Conservation (phyloP, 2,888 invertebrate species). For the Eurytoma californica region DNA sequence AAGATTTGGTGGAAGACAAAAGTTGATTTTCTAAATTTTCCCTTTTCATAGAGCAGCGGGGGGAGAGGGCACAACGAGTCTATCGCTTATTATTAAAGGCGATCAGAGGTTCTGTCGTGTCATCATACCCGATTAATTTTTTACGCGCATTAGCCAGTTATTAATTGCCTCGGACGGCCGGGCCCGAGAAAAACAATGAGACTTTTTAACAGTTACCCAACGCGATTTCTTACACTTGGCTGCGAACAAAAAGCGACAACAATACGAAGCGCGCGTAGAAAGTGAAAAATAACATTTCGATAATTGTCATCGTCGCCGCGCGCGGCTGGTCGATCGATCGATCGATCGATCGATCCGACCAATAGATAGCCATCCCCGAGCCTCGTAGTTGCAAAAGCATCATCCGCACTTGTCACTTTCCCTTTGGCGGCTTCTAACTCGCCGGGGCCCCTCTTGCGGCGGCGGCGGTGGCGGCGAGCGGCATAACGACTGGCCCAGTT, state of each 20-base stretch:
- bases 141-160: neutral
- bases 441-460: too few relatives aligned
- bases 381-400: constrained; percentile 47
- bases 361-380: neutral
- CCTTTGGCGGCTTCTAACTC: constrained; percentile 17
- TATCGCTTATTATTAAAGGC: too few relatives aligned
- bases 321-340: neutral
- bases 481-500: constrained; percentile 48
- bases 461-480: neutral
- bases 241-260: constrained; percentile 3
- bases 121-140: neutral
- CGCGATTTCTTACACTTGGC: constrained; percentile 9
- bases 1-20: too few relatives aligned
- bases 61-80: too few relatives aligned
- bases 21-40: too few relatives aligned
- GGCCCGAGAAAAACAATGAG: constrained; percentile 24
- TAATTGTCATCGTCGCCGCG: constrained; percentile 10
- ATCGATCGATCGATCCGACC: constrained; percentile 13
- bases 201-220: constrained; percentile 6
- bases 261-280: constrained; percentile 13
- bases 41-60: too few relatives aligned
- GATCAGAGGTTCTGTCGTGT: neutral
- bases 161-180: neutral
- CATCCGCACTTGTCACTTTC: constrained; percentile 56
- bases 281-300: constrained; percentile 33